phyloP scores from a whole-genome alignment of 2,113 vertebrate genomes.

The Brachypodius melanocephalos region DNA sequence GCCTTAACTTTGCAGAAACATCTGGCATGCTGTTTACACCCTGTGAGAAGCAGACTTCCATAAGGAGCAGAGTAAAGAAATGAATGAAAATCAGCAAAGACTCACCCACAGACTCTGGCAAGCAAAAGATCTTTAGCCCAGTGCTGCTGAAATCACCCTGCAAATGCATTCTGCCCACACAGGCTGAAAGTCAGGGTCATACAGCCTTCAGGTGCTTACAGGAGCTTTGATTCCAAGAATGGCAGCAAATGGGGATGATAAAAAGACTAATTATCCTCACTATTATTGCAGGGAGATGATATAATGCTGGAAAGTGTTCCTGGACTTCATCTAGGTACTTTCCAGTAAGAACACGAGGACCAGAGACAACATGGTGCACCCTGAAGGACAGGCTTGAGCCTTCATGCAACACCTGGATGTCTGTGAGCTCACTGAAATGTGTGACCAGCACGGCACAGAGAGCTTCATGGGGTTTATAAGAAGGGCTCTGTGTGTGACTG shows the following conservation, averaged over 20 bases:
- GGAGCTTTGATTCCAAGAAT: neutral
- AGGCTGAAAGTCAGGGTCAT: neutral
- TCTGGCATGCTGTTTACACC: constrained; percentile 2
- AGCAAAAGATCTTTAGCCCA: neutral
- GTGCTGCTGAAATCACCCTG: neutral
- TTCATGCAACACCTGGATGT: neutral
- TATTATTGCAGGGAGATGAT: neutral
- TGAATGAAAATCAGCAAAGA: neutral
- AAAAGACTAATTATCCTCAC: neutral
- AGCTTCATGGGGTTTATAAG: neutral
- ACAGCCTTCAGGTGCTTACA: neutral
- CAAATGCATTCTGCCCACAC: neutral
- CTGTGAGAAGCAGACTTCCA: neutral
- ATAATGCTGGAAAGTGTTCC: neutral
- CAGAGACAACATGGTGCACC: neutral
- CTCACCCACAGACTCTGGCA: neutral
- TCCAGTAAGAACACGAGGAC: neutral
- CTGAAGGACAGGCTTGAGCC: neutral
- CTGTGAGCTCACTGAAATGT: neutral
- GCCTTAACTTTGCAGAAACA: constrained; percentile 16
- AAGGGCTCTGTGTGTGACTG: neutral
- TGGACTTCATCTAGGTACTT: neutral
- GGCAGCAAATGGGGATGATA: neutral
- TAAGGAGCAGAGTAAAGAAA: neutral
- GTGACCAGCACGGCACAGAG: neutral